phyloP scores from a whole-genome alignment of 2,888 invertebrate species.

The Rhamnusium bicolor region DNA sequence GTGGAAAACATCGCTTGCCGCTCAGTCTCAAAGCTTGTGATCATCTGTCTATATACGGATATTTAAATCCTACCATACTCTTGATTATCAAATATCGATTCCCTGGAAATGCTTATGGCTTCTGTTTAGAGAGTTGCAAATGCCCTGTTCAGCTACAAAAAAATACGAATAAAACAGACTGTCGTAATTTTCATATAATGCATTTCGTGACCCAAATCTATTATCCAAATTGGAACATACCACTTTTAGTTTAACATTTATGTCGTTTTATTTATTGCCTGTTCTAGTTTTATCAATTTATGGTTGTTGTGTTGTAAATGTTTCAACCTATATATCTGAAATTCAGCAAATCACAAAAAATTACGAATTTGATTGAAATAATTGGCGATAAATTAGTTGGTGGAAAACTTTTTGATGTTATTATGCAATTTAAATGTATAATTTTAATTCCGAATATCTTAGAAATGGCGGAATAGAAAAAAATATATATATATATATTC shows the following conservation, averaged over 20 bases:
- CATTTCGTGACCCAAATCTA: slow-evolving; percentile 1
- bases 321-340: not conserved
- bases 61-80: slow-evolving; percentile 56
- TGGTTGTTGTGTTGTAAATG: not conserved
- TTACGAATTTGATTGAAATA: no score
- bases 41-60: slow-evolving; percentile 54
- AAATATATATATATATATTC: no score
- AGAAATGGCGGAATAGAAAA: no score
- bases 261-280: not conserved
- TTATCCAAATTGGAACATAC: not conserved
- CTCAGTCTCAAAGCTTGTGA: slow-evolving; percentile 57
- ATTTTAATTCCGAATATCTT: no score
- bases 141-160: not conserved
- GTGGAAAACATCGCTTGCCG: slow-evolving; percentile 59
- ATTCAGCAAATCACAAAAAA: no score
- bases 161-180: not conserved
- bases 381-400: no score
- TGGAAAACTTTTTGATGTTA: no score
- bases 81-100: slow-evolving; percentile 53
- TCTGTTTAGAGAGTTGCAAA: slow-evolving; percentile 1
- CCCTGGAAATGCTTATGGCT: not conserved
- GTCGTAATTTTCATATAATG: not conserved
- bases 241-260: not conserved
- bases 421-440: no score
- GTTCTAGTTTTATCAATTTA: not conserved